Evolutionary conservation across 2,888 invertebrate species (phyloP).

Genomic region (Corythucha ciliata): DNA sequence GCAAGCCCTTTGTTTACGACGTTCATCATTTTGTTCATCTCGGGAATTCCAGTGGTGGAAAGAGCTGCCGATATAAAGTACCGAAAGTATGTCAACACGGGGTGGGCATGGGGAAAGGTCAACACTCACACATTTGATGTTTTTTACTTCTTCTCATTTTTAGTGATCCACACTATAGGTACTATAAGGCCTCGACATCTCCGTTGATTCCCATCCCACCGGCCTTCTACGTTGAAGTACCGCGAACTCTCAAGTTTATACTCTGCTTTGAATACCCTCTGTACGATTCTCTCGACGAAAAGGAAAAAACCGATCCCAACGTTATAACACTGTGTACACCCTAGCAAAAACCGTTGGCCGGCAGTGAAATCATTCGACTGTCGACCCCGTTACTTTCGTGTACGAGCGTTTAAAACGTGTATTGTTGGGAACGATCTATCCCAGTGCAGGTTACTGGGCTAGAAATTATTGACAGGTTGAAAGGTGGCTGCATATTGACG

Average conservation of each 20-base stretch:
- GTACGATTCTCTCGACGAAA: slow-evolving; percentile 66
- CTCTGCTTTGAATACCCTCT: slow-evolving; percentile 83
- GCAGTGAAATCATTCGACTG: slow-evolving; percentile 33
- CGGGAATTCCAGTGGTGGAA: slow-evolving; percentile 82
- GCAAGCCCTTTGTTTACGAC: slow-evolving; percentile 81
- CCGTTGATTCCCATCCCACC: slow-evolving; percentile 83
- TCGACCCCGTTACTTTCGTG: slow-evolving; percentile 32
- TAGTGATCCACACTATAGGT: slow-evolving; percentile 74
- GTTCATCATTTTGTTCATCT: slow-evolving; percentile 76
- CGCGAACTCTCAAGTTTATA: slow-evolving; percentile 68
- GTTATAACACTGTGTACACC: slow-evolving; percentile 25
- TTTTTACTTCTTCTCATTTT: slow-evolving; percentile 13
- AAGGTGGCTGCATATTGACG: too few relatives aligned
- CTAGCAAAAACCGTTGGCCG: slow-evolving; percentile 31
- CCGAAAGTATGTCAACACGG: slow-evolving; percentile 56
- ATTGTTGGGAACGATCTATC: not conserved
- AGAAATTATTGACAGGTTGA: too few relatives aligned
- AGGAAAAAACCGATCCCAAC: slow-evolving; percentile 38
- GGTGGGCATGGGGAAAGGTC: not conserved
- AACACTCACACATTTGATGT: not conserved
- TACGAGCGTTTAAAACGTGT: slow-evolving; percentile 27
- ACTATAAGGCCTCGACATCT: slow-evolving; percentile 80
- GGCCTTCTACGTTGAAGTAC: slow-evolving; percentile 76
- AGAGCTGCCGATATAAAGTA: slow-evolving; percentile 81
- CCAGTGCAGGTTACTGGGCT: too few relatives aligned